phyloP scores from a whole-genome alignment of 2,797 vertebrate genomes.

The Melanotaenia boesemani region DNA sequence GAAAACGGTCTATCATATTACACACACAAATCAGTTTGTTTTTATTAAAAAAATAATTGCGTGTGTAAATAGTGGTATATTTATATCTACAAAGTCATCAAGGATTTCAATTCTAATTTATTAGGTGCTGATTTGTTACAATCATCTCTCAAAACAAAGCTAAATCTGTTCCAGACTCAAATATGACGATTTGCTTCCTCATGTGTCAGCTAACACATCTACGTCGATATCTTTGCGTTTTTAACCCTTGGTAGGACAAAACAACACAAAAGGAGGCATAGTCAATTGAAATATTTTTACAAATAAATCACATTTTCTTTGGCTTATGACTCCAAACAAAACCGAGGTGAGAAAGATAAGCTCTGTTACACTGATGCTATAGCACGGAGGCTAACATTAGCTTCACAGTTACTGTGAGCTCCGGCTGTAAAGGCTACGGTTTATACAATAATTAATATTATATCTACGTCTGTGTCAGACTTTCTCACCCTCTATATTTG shows the following conservation, averaged over 20 bases:
- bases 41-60: neutral
- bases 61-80: neutral
- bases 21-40: neutral
- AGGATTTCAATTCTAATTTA: neutral
- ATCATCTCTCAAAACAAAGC: neutral
- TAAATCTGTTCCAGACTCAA: too few relatives aligned
- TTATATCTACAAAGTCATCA: neutral
- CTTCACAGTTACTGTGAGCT: constrained; percentile 16
- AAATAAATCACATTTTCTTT: neutral
- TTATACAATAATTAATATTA: neutral
- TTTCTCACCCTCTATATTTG: constrained; percentile 32
- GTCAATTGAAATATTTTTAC: neutral
- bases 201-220: too few relatives aligned
- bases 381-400: constrained; percentile 38
- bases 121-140: neutral
- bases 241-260: neutral
- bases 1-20: neutral
- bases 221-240: neutral
- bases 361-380: constrained; percentile 3
- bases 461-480: neutral
- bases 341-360: neutral
- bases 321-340: neutral
- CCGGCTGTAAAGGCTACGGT: neutral
- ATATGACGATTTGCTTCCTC: too few relatives aligned
- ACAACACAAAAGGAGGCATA: neutral